Evolutionary conservation across 2,888 invertebrate genomes (phyloP).

Genomic region (Elysia crispata): DNA sequence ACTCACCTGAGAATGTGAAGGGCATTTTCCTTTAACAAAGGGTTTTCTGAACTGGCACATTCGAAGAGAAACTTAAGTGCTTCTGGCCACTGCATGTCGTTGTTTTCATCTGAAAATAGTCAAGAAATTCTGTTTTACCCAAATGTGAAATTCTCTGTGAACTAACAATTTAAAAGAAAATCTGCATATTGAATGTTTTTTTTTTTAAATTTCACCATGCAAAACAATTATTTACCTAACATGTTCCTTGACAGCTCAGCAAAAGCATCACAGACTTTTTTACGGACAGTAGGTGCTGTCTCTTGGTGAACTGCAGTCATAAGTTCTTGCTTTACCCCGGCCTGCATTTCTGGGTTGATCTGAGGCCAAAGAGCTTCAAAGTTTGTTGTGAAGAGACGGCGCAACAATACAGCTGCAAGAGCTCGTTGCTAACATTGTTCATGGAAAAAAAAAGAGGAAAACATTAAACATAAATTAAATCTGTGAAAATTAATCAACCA

Average conservation of each 20-base stretch:
- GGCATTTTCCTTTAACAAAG: slow-evolving; percentile 93
- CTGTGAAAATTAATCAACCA: background rate
- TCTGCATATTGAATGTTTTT: too few species aligned
- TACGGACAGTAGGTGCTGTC: slow-evolving; percentile 85
- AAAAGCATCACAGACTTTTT: slow-evolving; percentile 96
- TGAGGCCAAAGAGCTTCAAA: slow-evolving; percentile 95
- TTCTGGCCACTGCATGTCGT: slow-evolving; percentile 97
- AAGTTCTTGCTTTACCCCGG: slow-evolving; percentile 90
- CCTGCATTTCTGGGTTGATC: slow-evolving; percentile 89
- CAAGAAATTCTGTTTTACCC: background rate
- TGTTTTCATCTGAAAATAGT: slow-evolving; percentile 87
- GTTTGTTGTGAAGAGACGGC: slow-evolving; percentile 89
- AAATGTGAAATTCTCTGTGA: too few species aligned
- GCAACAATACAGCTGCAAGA: slow-evolving; percentile 95
- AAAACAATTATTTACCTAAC: slow-evolving; percentile 58
- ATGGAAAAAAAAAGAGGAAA: slow-evolving; percentile 22
- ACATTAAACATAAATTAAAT: too few species aligned
- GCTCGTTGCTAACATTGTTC: slow-evolving; percentile 82
- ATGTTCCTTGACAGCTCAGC: slow-evolving; percentile 96
- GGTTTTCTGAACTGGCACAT: slow-evolving; percentile 90
- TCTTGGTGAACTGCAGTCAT: slow-evolving; percentile 90
- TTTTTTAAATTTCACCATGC: too few species aligned
- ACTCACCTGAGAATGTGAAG: slow-evolving; percentile 94
- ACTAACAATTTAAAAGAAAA: too few species aligned
- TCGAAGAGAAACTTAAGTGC: slow-evolving; percentile 95